phyloP scores from a whole-genome alignment of 1,140 invertebrate species.

The Ganaspis sp. region DNA sequence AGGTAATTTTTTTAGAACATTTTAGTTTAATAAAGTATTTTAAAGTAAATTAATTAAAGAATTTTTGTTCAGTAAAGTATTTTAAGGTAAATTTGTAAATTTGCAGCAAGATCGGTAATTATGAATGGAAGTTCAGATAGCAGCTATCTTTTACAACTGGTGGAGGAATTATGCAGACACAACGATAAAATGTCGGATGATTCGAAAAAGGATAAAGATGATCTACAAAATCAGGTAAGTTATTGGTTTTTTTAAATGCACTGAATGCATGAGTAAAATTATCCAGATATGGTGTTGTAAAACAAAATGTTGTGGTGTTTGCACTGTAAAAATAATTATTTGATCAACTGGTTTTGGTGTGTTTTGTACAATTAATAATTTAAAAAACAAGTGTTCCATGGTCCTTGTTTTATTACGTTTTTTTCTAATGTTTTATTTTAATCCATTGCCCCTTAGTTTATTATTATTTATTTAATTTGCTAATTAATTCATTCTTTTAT shows the following conservation, averaged over 20 bases:
- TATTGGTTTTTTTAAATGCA: constrained; percentile 44
- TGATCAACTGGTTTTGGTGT: constrained; percentile 43
- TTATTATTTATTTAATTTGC: no score
- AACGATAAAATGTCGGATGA: constrained; percentile 81
- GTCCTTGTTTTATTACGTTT: neutral
- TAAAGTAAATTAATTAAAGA: no score
- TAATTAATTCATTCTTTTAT: no score
- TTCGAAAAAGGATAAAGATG: constrained; percentile 81
- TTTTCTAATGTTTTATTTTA: neutral
- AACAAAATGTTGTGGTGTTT: constrained; percentile 54
- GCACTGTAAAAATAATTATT: constrained; percentile 52
- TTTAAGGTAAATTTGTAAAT: constrained; percentile 32
- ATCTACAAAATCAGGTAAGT: constrained; percentile 83
- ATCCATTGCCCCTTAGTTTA: no score
- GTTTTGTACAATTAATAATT: constrained; percentile 45
- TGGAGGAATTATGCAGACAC: constrained; percentile 80
- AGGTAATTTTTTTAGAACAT: no score
- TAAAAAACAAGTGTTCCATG: constrained; percentile 34
- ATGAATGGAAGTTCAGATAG: constrained; percentile 72
- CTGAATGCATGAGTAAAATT: constrained; percentile 58
- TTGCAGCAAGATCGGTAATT: constrained; percentile 74
- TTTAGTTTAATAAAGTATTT: no score
- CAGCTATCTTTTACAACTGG: constrained; percentile 76
- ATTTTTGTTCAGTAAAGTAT: no score
- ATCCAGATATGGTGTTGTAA: constrained; percentile 48